A percentile compares a stretch with the other conserved stretches of the same genome.
These are phyloP conservation scores for Anagyrus pseudococci DNA, from an alignment of 2,888 invertebrate genomes.

Conservation along the genomic window DNA sequence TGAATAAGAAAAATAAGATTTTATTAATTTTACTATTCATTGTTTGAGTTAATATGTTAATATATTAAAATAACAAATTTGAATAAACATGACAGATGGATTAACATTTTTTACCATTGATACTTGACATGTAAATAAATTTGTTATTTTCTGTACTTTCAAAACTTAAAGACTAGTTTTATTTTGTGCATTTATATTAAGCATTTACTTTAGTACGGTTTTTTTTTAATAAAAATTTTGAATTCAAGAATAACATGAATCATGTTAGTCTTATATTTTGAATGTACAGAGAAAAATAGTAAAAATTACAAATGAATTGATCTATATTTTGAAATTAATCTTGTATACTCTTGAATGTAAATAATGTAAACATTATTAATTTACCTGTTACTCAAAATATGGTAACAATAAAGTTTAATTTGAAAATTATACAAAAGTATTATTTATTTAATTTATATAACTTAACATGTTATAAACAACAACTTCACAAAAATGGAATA, in stretches of 20 bases:
- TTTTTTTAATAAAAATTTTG: background rate
- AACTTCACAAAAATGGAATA: no score
- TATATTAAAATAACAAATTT: no score
- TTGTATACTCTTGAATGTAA: constrained; percentile 45
- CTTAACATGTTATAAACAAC: no score
- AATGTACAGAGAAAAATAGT: background rate
- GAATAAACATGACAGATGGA: background rate
- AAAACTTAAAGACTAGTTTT: background rate
- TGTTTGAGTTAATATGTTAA: background rate
- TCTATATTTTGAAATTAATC: background rate
- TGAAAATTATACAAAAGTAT: constrained; percentile 39
- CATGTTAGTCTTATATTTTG: constrained; percentile 2
- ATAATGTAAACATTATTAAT: constrained; percentile 54
- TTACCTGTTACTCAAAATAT: constrained; percentile 40
- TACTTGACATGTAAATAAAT: constrained; percentile 8
- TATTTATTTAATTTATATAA: no score
- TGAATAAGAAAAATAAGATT: background rate
- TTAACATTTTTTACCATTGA: constrained; percentile 2
- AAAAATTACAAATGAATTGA: background rate
- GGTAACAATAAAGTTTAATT: constrained; percentile 46
- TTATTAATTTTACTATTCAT: background rate
- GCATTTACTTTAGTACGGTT: constrained; percentile 7
- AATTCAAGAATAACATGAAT: background rate
- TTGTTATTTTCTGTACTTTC: constrained; percentile 7
- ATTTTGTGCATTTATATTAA: constrained; percentile 13